Base-by-base conservation (phyloP, 2,888 invertebrate species). In the Cancer borealis region DNA sequence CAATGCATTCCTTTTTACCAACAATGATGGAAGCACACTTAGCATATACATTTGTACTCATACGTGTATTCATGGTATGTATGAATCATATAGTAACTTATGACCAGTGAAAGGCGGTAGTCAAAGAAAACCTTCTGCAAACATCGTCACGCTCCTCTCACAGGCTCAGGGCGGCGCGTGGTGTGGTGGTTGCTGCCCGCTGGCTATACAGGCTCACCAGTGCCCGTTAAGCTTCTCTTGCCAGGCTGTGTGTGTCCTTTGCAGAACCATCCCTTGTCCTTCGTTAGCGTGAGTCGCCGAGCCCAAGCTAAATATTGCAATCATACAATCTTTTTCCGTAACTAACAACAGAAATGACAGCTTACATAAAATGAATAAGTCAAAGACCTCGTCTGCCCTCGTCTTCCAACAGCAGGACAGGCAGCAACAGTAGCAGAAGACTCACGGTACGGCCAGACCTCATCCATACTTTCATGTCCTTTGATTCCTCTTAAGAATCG, bases 101-200 rank as follows among this genome's bases (percentile, higher is more conserved):
- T 39, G 84, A 30, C 14, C 10, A 84, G 84, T 84, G 84, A 84
- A 84, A 84, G 84, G 84, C 39, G 39, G 39, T 10, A 84, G 39
- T 17, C 12, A 73, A 73, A 84, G 39, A 39, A 84, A 84, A 84
- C 14, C 84, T 39, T 84, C 39, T 14, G 39, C 84, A 84, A 84
- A 84, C 84, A 84, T 1, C 30, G 84, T 84, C 84, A 84, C 39
- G 84, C 84, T 30, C 84, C 39, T 84, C 84, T 14, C 84, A 84
- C 84, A 79, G 73, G 21, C 60, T 3, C 4, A 0, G 1, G 60
- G 73, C 73, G 73, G 73, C 8, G 30, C n/a, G 73, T 5, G 39
- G 30, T 39, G 12, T 10, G 84, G 39, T 39, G 84, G 4, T 14
- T 84, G 39, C 39, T 84, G 84, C 84, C 84, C 84, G 39, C 66